Evolutionary conservation across 1,140 invertebrate genomes (phyloP).

Genomic region (Zaprionus lachaisei): DNA sequence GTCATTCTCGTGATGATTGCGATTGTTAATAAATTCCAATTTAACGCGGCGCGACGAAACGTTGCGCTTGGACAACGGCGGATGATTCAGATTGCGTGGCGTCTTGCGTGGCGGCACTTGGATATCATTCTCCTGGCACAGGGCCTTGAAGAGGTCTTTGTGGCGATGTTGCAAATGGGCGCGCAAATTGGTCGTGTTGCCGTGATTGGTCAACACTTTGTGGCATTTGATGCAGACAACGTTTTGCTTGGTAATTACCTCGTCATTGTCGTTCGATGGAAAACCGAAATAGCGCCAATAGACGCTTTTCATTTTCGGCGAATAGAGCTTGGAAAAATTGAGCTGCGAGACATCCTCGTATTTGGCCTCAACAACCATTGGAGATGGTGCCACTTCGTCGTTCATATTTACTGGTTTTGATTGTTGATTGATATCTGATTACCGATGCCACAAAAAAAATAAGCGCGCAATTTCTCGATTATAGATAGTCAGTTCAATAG

Average conservation of each 20-base stretch:
- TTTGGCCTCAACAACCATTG: conserved; percentile 64
- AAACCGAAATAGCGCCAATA: conserved; percentile 89
- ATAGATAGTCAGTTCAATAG: conserved; percentile 79
- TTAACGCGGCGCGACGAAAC: conserved; percentile 68
- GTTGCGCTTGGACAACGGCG: conserved; percentile 69
- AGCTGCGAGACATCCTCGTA: conserved; percentile 73
- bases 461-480: conserved; percentile 82
- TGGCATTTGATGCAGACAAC: conserved; percentile 88
- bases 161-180: conserved; percentile 88
- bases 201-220: conserved; percentile 87
- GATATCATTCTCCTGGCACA: conserved; percentile 77
- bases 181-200: conserved; percentile 87
- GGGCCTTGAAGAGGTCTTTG: conserved; percentile 74
- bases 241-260: conserved; percentile 88
- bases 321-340: conserved; percentile 79
- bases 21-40: conserved; percentile 64
- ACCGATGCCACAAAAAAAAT: conserved; percentile 54
- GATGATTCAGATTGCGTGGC: conserved; percentile 66
- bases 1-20: conserved; percentile 62
- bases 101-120: conserved; percentile 76
- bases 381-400: conserved; percentile 61
- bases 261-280: conserved; percentile 87
- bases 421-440: conserved; percentile 60
- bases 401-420: conserved; percentile 54
- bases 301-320: conserved; percentile 86